Evolutionary conservation across 2,113 vertebrate species (phyloP), one percentile per base, ranked within the genome.

Genomic region (Chloroceryle aenea): DNA sequence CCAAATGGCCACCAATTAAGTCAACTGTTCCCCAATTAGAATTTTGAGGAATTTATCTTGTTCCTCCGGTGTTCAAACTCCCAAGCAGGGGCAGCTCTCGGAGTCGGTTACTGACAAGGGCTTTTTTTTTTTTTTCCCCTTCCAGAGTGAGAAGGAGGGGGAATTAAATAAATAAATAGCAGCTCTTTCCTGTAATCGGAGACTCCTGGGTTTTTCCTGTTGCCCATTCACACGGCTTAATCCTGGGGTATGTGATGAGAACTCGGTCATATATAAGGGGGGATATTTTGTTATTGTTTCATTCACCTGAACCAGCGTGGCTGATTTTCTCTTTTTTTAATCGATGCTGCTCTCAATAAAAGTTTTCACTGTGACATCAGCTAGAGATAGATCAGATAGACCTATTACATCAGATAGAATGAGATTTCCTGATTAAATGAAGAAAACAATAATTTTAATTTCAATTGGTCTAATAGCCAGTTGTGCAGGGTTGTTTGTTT

Each of bases 1-100:
- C 99, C 99, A 99, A 99, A 99, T 98, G 99, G 99, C 98, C 98
- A 98, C 99, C 99, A 99, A 99, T 99, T 99, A 99, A 99, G 98
- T 98, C 98, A 99, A 99, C 99, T 98, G 99, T 99, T 99, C 98
- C 98, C 98, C 99, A 99, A 99, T 99, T 99, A 99, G 98, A 99
- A 99, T 99, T 99, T 98, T 98, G 98, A 98, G 98, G 98, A 98
- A 99, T 99, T 98, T 98, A 98, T 99, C 98, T 99, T 99, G 98
- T 98, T 99, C 91, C 98, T 96, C 93, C 90, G 97, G 98, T 97
- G 97, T 98, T 98, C 95, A 75, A 95, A 98, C 98, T 98, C 98
- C 98, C 98, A 98, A 95, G 94, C 91, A 91, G 93, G 97, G 97
- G 97, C 96, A 97, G 98, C 97, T 98, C 98, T 98, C 97, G 98